These are phyloP conservation scores for Zoroaster sp. DNA, from an alignment of 53 echinoderm and acorn worm species.

Conservation along the genomic window DNA sequence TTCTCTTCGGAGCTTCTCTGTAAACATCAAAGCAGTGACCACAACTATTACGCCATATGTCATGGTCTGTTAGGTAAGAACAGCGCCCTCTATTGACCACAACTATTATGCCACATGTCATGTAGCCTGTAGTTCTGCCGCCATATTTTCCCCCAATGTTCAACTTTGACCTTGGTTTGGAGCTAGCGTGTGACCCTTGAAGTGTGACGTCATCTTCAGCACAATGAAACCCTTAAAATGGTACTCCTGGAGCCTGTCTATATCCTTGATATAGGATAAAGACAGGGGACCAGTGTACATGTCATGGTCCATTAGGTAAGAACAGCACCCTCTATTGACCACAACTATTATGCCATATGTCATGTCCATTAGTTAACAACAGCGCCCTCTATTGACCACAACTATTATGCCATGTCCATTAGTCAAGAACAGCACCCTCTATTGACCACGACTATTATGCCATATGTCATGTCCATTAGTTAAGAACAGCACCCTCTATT, in stretches of 20 bases:
- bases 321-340: neutral
- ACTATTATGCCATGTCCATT: conserved; percentile 92
- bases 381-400: too few species aligned
- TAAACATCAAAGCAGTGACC: conserved; percentile 80
- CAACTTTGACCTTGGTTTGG: too few species aligned
- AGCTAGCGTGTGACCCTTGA: too few species aligned
- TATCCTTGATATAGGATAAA: too few species aligned
- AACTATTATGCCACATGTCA: neutral
- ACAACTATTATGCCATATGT: neutral
- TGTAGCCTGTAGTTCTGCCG: too few species aligned
- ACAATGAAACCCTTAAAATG: too few species aligned
- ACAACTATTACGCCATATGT: conserved; percentile 94
- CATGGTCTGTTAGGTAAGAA: conserved; percentile 85
- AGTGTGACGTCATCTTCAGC: too few species aligned
- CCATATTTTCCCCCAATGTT: too few species aligned
- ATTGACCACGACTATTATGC: too few species aligned
- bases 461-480: conserved; percentile 85
- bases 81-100: neutral
- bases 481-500: conserved; percentile 28
- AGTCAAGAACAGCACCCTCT: conserved; percentile 48
- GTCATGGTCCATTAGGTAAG: conserved; percentile 88
- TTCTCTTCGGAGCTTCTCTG: conserved; percentile 88
- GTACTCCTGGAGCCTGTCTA: too few species aligned
- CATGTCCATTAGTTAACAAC: too few species aligned
- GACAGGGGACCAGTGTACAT: too few species aligned